Evolutionary conservation across 2,113 vertebrate species (phyloP).

Genomic region (Bufo gargarizans): DNA sequence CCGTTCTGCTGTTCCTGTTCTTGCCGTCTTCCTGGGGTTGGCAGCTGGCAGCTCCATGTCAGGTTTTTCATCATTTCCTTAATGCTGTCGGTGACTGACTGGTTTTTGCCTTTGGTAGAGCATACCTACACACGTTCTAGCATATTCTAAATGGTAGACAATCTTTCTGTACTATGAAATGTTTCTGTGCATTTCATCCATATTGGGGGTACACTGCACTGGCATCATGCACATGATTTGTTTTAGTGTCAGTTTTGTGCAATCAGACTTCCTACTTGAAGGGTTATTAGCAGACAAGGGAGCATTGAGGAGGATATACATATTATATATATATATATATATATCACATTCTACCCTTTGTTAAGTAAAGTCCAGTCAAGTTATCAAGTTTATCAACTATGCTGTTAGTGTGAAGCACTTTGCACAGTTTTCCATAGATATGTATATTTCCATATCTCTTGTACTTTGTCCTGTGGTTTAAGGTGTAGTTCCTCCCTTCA

Average conservation of each 20-base stretch:
- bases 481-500: background rate
- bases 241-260: too few relatives aligned
- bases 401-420: background rate
- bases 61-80: background rate
- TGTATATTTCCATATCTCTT: background rate
- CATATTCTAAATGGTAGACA: background rate
- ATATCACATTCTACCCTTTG: background rate
- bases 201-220: background rate
- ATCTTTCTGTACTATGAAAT: background rate
- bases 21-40: too few relatives aligned
- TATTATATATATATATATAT: too few relatives aligned
- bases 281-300: too few relatives aligned
- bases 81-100: background rate
- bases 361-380: background rate
- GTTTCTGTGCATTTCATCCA: background rate
- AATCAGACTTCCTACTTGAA: too few relatives aligned
- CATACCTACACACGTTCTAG: background rate
- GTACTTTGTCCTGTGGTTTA: background rate
- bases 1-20: too few relatives aligned
- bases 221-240: too few relatives aligned
- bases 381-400: background rate
- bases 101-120: too few relatives aligned
- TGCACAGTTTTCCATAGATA: background rate
- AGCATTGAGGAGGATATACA: too few relatives aligned
- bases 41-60: background rate